A percentile compares a stretch with the other conserved stretches of the same genome.
Conservation (phyloP, 2,888 invertebrate species). For the Melitaea athalia region DNA sequence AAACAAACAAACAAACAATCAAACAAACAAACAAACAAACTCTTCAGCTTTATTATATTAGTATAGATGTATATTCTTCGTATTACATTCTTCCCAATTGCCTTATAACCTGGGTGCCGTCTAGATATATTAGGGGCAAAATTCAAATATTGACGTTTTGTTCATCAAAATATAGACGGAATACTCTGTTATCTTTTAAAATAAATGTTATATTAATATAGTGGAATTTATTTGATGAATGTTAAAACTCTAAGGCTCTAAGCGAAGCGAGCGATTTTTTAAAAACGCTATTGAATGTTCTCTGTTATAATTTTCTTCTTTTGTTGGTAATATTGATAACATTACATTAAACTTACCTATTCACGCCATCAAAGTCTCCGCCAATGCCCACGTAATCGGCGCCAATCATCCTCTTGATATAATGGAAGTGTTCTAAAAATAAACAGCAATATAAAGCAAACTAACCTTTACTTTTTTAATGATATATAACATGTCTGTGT, state of each 20-base stretch:
- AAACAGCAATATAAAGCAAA: background rate
- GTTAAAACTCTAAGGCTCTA: too few relatives aligned
- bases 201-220: too few relatives aligned
- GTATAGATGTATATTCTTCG: background rate
- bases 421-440: conserved; percentile 82
- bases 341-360: conserved; percentile 66
- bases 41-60: too few relatives aligned
- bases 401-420: conserved; percentile 83
- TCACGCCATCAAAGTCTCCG: conserved; percentile 84
- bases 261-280: too few relatives aligned
- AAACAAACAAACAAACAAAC: too few relatives aligned
- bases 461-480: background rate
- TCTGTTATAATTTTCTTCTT: too few relatives aligned
- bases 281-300: too few relatives aligned
- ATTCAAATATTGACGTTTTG: background rate
- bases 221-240: too few relatives aligned
- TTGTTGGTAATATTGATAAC: background rate
- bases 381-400: conserved; percentile 84
- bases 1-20: too few relatives aligned
- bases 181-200: too few relatives aligned
- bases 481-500: background rate
- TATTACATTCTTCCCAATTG: background rate
- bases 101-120: background rate
- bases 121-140: background rate
- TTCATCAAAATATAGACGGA: background rate